Base-by-base conservation (phyloP, 53 echinoderm and acorn worm species). In the Henricia sp. region DNA sequence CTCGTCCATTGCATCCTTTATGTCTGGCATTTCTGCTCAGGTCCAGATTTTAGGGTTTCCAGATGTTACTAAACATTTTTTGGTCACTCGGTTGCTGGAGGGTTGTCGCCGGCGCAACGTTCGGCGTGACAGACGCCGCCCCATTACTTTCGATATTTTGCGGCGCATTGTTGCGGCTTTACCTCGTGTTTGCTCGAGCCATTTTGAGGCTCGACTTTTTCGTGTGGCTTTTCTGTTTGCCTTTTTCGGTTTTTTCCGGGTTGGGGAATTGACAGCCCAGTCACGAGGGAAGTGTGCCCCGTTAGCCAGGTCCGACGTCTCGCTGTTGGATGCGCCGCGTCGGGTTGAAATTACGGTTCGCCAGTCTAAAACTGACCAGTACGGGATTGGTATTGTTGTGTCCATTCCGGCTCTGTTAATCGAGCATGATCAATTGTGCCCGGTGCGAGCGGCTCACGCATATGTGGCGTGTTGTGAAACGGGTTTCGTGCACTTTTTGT, bases 181-280 rank as follows among this genome's bases (percentile, higher is more conserved):
- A 29, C 37, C 48, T 14, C 40, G 37, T 3, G 66, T 86, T 72
- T 71, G 72, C 28, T 2, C 6, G 0, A 68, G 35, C 36, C 48
- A 50, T 51, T 83, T n/a, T 32, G 68, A 83, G n/a, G 39, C 59
- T 6, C 26, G 38, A 11, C 38, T 80, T 25, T 80, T 60, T 24
- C 39, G 40, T 26, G 65, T 68, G 17, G 67, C 54, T 52, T 83
- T 68, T 35, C 68, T 83, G 27, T n/a, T 53, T 9, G 83, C 52
- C 3, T 68, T 83, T 51, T 57, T 68, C 33, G 52, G 83, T 51
- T 83, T 83, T 37, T 36, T 83, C 19, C 67, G 83, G 1, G 52
- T 67, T 19, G 68, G 83, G 28, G 83, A 83, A 44, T 27, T 83
- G 5, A 72, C 42, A n/a, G 53, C 53, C 3, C 53, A 17, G 17